Conservation (phyloP, 2,797 vertebrate genomes). For the Nothura maculosa region DNA sequence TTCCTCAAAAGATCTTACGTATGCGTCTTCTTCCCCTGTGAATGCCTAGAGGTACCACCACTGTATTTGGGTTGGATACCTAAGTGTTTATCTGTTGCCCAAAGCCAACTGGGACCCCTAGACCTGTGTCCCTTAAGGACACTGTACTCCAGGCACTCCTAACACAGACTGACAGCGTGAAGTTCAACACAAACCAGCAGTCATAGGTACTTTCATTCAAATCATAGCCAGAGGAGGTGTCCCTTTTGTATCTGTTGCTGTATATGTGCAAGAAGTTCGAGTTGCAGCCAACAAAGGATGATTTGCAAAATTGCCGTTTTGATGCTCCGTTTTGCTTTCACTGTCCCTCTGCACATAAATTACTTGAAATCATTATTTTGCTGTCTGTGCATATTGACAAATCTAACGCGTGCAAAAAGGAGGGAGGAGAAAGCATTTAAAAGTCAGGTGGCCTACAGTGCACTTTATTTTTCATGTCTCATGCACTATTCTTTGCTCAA, state of each 20-base stretch:
- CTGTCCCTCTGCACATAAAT: not conserved
- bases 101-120: not conserved
- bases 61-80: not conserved
- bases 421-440: not conserved
- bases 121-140: not conserved
- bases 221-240: not conserved
- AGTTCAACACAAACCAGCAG: not conserved
- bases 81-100: not conserved
- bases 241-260: not conserved
- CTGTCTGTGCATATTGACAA: not conserved
- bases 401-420: not conserved
- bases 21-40: not conserved
- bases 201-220: not conserved
- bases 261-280: not conserved
- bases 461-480: not conserved
- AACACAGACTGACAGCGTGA: not conserved
- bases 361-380: not conserved
- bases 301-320: not conserved
- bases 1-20: not conserved
- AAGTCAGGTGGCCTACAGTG: not conserved
- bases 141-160: accelerated
- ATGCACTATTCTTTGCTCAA: not conserved
- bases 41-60: not conserved
- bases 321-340: not conserved
- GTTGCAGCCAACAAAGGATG: not conserved